Conservation (phyloP, 1,140 invertebrate species). For the Potamilus streckersoni region DNA sequence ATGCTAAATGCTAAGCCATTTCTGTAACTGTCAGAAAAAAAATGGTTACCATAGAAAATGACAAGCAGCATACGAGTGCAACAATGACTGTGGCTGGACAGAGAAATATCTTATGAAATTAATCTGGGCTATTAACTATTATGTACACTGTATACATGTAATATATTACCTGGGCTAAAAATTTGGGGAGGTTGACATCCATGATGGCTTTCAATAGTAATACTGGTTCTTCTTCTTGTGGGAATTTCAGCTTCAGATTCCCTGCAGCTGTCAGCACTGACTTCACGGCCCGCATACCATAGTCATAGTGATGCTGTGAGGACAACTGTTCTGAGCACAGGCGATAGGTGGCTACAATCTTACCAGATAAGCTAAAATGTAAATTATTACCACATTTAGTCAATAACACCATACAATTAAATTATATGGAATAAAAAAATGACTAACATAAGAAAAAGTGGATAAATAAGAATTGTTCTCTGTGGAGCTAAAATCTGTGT, state of each 20-base stretch:
- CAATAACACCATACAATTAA: too few species aligned
- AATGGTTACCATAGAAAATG: too few species aligned
- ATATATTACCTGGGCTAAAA: constrained; percentile 63
- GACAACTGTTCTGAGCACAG: constrained; percentile 70
- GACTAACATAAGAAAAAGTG: too few species aligned
- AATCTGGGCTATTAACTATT: too few species aligned
- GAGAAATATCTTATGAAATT: not conserved
- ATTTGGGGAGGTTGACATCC: constrained; percentile 70
- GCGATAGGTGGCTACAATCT: constrained; percentile 69
- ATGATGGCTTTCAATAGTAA: constrained; percentile 68
- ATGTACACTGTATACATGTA: not conserved
- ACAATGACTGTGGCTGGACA: too few species aligned
- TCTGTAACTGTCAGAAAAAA: too few species aligned
- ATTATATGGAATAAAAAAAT: too few species aligned
- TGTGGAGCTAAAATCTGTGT: too few species aligned
- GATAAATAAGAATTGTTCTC: too few species aligned
- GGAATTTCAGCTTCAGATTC: constrained; percentile 68
- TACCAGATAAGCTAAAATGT: constrained; percentile 63
- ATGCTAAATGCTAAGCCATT: too few species aligned
- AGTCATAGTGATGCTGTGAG: constrained; percentile 71
- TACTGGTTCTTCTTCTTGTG: constrained; percentile 65
- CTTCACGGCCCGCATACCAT: constrained; percentile 70
- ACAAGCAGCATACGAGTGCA: too few species aligned
- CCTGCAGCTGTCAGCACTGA: constrained; percentile 70
- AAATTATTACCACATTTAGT: constrained; percentile 1